Base-by-base conservation (phyloP, 2,797 vertebrate species). In the Acanthurus lineatus region DNA sequence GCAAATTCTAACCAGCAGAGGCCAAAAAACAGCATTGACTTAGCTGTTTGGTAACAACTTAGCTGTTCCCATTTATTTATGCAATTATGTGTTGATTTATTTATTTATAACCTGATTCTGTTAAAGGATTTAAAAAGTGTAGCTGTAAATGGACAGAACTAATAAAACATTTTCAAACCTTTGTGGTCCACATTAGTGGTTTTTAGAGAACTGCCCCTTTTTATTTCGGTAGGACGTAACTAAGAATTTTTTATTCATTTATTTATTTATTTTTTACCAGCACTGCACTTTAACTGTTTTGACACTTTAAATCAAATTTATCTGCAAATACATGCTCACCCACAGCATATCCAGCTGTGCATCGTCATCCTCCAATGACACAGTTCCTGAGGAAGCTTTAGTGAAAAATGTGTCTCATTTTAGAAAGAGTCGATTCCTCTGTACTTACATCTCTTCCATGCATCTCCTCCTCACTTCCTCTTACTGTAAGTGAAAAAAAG, bases 261-360 rank as follows among this genome's bases (percentile, higher is more conserved):
- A n/a, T 28, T 28, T 28, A 2, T 28, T 28, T 28, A 2, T 32
- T 32, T 32, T 32, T 4, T 1, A 32, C 32, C 32, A 32, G 10
- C 40, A 10, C 10, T 42, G 40, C 40, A 11, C 40, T 42, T 11
- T 42, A 42, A 42, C 8, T 42, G 40, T 42, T 42, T 42, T 42
- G 40, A 42, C 28, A 63, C 56, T 22, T 28, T 9, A 14, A 57
- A 61, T 56, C 72, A 60, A 56, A 54, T 76, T 51, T 28, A 77
- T 85, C 32, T 53, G 35, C 52, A 25, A 73, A 74, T 45, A 56
- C 79, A 70, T 65, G 64, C 45, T 51, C 62, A 9, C 28, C 32
- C 63, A 74, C 59, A 62, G 22, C 22, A 44, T 38, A 79, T 78
- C 52, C 45, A 67, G 48, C 62, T 82, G 57, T 56, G 52, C 64